Base-by-base conservation (phyloP, 2,797 vertebrate species). In the Anguilla obscura region DNA sequence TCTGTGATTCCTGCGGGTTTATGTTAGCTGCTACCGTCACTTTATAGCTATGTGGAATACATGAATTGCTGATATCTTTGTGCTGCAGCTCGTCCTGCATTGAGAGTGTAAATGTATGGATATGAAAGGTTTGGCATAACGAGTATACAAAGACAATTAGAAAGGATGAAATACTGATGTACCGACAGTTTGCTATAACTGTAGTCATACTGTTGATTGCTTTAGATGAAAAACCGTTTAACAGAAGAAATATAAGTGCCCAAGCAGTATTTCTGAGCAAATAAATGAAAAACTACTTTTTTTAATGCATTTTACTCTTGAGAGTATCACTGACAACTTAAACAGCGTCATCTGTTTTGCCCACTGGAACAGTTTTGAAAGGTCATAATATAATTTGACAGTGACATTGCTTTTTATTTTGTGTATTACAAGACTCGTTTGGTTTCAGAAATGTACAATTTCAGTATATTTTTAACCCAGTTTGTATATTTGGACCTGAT, bases 1-100 rank as follows among this genome's bases (percentile, higher is more conserved):
- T 82, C n/a, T 82, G 79, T 82, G 79, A 82, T 82, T 48, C 36
- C 79, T 82, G 79, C 79, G n/a, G n/a, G 40, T 82, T 48, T 48
- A 45, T 82, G 79, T 50, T 82, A 50, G 79, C 45, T 82, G 40
- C 79, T 82, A 82, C 79, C 50, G 45, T 50, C 40, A 24, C 79
- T 82, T 82, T 82, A 82, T 45, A 82, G 79, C 40, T 82, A 5
- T 48, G 79, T n/a, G 40, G 79, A 50, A 82, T 82, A 48, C 45
- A 82, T 50, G 79, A 50, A 50, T 50, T 6, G 18, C 79, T 48
- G 21, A 79, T 82, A 82, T 50, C 40, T 82, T 82, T 82, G 79
- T 50, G 45, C 79, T 50, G 10, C 21, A 50, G 16, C 4, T 48
- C 79, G 1, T 45, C 21, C 45, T 50, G 40, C 24, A 50, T 76